Percentiles rank a stretch among this genome's conserved stretches.
These are phyloP conservation scores for Gadus macrocephalus DNA, from an alignment of 2,113 vertebrate species.

Conservation along the genomic window DNA sequence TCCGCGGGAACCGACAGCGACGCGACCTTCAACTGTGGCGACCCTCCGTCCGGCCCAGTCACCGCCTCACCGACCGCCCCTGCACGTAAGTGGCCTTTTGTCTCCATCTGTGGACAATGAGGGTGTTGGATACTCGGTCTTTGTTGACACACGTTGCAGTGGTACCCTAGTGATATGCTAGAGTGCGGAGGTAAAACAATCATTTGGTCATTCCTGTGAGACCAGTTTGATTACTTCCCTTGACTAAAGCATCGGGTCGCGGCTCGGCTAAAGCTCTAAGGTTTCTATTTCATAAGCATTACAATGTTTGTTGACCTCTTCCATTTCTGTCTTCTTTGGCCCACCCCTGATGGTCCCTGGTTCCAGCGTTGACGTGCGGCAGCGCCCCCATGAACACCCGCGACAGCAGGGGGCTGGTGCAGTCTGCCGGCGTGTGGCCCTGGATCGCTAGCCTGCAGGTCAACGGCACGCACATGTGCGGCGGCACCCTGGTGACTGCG, in stretches of 20 bases:
- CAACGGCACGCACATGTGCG: constrained; percentile 55
- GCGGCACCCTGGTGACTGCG: constrained; percentile 66
- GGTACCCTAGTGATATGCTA: not conserved
- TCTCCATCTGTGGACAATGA: not conserved
- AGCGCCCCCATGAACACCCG: constrained; percentile 21
- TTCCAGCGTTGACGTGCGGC: constrained; percentile 60
- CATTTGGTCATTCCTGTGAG: too few species aligned
- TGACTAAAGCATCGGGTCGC: too few species aligned
- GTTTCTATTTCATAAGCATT: too few species aligned
- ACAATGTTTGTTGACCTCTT: too few species aligned
- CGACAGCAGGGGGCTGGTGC: not conserved
- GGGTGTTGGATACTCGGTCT: not conserved
- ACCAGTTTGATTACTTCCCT: too few species aligned
- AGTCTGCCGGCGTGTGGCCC: constrained; percentile 56
- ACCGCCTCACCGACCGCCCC: not conserved
- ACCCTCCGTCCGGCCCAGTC: not conserved
- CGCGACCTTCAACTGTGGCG: constrained; percentile 19
- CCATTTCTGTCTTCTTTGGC: not conserved
- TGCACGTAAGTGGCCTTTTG: constrained; percentile 3
- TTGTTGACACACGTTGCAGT: not conserved
- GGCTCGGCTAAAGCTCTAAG: too few species aligned
- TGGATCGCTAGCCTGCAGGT: constrained; percentile 76
- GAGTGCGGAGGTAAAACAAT: too few species aligned
- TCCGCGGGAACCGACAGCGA: constrained; percentile 53
- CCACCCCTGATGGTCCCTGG: not conserved